Evolutionary conservation across 2,888 invertebrate genomes (phyloP).

Genomic region (Prenolepis imparis): DNA sequence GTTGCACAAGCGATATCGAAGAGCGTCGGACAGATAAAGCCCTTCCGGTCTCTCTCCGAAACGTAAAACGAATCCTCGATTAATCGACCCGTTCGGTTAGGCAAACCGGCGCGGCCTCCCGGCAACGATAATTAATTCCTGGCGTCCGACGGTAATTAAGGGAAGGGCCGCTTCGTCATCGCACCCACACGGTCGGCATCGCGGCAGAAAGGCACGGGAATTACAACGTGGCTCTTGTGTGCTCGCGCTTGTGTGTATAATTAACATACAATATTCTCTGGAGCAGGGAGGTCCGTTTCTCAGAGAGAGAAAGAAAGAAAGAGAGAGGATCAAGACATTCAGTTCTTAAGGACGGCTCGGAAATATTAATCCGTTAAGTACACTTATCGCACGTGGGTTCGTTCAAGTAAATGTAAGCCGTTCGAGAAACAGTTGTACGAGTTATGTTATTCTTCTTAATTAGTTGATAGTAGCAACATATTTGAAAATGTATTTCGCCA

Average conservation of each 20-base stretch:
- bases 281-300: constrained; percentile 28
- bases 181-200: constrained; percentile 65
- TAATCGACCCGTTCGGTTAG: constrained; percentile 60
- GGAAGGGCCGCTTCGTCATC: constrained; percentile 69
- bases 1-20: background rate
- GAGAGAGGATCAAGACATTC: constrained; percentile 30
- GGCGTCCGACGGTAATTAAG: constrained; percentile 69
- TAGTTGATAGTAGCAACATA: background rate
- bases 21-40: constrained; percentile 26
- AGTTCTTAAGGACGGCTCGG: constrained; percentile 15
- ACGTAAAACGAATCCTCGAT: constrained; percentile 66
- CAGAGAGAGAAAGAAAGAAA: background rate
- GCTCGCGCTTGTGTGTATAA: constrained; percentile 33
- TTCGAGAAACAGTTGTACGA: constrained; percentile 12
- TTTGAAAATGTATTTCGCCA: background rate
- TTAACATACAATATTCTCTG: constrained; percentile 54
- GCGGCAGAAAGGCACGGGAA: constrained; percentile 31
- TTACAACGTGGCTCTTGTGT: constrained; percentile 45
- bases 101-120: constrained; percentile 49
- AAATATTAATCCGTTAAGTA: constrained; percentile 24
- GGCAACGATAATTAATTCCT: constrained; percentile 72
- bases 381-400: background rate
- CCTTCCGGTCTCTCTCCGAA: constrained; percentile 6
- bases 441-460: background rate
- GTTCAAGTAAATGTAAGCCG: background rate